Conservation (phyloP, 2,797 vertebrate species). For the Mus caroli region DNA sequence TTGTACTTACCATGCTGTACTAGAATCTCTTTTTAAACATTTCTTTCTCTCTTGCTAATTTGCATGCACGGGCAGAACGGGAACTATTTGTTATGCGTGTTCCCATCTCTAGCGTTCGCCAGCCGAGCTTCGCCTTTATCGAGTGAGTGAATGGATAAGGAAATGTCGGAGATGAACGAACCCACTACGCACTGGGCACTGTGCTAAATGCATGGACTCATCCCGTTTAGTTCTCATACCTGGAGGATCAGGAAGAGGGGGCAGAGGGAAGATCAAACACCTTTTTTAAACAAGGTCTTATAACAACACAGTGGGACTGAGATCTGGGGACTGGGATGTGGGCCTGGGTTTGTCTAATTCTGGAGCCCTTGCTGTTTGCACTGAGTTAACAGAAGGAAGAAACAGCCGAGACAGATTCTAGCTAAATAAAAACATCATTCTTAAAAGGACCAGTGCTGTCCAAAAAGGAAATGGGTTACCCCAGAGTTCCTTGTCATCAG, state of each 20-base stretch:
- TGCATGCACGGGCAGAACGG: conserved; percentile 66
- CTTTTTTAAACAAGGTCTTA: conserved; percentile 45
- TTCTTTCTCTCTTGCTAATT: conserved; percentile 78
- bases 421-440: background rate
- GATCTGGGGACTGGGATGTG: background rate
- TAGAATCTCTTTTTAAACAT: conserved; percentile 75
- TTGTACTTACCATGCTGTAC: conserved; percentile 79
- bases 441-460: background rate
- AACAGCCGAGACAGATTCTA: conserved; percentile 15
- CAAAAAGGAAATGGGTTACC: conserved; percentile 1
- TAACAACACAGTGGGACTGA: background rate
- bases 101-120: conserved; percentile 3
- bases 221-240: conserved; percentile 54
- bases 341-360: conserved; percentile 27
- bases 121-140: conserved; percentile 37
- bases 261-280: background rate
- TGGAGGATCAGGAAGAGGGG: conserved; percentile 9
- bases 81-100: conserved; percentile 77
- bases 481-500: conserved; percentile 5
- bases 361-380: conserved; percentile 6
- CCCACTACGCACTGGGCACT: background rate
- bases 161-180: conserved; percentile 71
- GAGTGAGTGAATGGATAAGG: conserved; percentile 68
- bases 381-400: background rate
- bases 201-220: background rate